Base-by-base conservation (phyloP, 2,113 vertebrate genomes). In the Dendrocopos noguchii region DNA sequence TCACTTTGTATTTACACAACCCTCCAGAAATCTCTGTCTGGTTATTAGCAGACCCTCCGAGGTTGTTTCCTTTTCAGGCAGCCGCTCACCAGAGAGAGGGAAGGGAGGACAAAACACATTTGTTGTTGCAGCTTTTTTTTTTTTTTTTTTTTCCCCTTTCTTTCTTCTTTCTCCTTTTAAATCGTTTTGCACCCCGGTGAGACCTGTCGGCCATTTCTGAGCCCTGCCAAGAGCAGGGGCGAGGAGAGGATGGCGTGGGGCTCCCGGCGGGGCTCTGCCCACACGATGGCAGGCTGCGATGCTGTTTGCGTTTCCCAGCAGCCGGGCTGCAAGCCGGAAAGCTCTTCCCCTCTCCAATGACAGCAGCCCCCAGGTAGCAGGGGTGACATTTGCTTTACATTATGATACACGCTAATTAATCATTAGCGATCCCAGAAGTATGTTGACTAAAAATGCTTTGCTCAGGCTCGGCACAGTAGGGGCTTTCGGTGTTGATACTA, bases 371-470 rank as follows among this genome's bases (percentile, higher is more conserved):
- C 97, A 98, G 98, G 98, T 98, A 98, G 98, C 98, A 98, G 87
- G 97, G 98, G 98, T 98, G 98, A 99, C 98, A 99, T 99, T 99
- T 99, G 98, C 98, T 98, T 99, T 99, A 98, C 98, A 99, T 99
- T 99, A 99, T 98, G 98, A 99, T 98, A 98, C 98, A 97, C 98
- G 97, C 98, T 99, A 99, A 99, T 99, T 99, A 99, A 99, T 99
- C 99, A 99, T 99, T 99, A 99, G 99, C 90, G 98, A 98, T 99
- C 98, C 98, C 98, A 98, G 98, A 99, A 98, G 98, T 98, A 98
- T 98, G 98, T 98, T 96, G 97, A 96, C 98, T 98, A 98, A 98
- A 98, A 98, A 98, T 97, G 98, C 98, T 98, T 98, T 98, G 98
- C 98, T 97, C 96, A 96, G 98, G 97, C 98, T 98, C 96, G 92